Evolutionary conservation across 2,888 invertebrate genomes (phyloP), one percentile per base, ranked within the genome.

Genomic region (Yponomeuta sedellus): DNA sequence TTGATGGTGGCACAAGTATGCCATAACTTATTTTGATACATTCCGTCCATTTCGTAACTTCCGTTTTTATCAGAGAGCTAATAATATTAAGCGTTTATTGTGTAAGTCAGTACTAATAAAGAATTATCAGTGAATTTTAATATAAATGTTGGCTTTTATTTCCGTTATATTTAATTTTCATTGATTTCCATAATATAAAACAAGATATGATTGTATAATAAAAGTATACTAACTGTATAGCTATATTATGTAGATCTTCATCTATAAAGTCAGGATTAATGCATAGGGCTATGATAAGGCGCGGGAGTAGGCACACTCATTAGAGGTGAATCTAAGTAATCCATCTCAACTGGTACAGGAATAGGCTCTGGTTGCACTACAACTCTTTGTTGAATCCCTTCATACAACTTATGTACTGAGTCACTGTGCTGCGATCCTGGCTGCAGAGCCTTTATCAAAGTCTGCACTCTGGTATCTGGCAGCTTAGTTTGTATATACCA

Each of bases 401-500:
- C 94, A 84, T 96, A 96, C 39, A 97, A 85, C 75, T 92, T 94
- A 75, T 97, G 96, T 0, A 97, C 96, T 69, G 95, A 94, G 77
- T 97, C 97, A 81, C 95, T 96, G 78, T 97, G 97, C 82, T 97
- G 94, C 28, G 94, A 92, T 0, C 94, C 94, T 0, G 94, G 94
- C 71, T 96, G 95, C 34, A 97, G 85, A 16, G 95, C 95, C 78
- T 96, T 96, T 90, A 98, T 94, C 20, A 98, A 86, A 0, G 96
- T 95, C 71, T 96, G 95, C 69, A 97, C 89, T 70, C 97, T 93
- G 59, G 93, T 93, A 2, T 94, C 92, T 0, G 97, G 97, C 67
- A 98, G 83, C 82, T 97, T 97, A 22, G 94, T 95, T 83, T 98
- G 95, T 69, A 97, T 95, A 79, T 97, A 97, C 97, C 97, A 98